Percentiles rank a stretch among this genome's conserved stretches.
Evolutionary conservation across 2,113 vertebrate species (phyloP).

Genomic region (Ciconia maguari): DNA sequence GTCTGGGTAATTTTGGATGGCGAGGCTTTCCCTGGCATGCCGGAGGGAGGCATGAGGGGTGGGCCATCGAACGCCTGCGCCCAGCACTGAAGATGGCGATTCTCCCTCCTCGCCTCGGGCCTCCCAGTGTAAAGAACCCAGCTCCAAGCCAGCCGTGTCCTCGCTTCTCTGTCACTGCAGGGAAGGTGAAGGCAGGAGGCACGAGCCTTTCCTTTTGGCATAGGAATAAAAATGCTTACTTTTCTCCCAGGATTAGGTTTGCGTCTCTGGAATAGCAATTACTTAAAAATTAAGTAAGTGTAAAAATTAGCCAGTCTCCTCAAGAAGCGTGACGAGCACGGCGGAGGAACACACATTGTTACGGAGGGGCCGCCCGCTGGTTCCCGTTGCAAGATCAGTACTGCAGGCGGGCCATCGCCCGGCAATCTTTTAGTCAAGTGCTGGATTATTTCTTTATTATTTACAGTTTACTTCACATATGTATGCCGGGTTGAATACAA

Average conservation of each 20-base stretch:
- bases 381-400: too few relatives aligned
- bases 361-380: accelerated
- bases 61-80: accelerated
- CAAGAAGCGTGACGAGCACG: not conserved
- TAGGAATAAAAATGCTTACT: not conserved
- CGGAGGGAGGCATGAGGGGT: accelerated
- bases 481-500: not conserved
- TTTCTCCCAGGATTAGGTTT: not conserved
- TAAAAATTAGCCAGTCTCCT: not conserved
- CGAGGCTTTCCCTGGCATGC: accelerated
- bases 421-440: accelerated
- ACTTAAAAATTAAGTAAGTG: too few relatives aligned
- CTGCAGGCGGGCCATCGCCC: accelerated
- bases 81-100: accelerated
- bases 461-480: not conserved
- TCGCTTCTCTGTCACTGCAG: accelerated
- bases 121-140: accelerated
- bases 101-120: accelerated
- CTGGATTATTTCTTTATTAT: not conserved
- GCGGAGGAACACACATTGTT: accelerated
- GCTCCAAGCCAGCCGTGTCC: accelerated
- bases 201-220: not conserved
- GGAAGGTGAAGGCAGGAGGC: too few relatives aligned
- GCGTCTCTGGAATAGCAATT: not conserved
- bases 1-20: accelerated